These are phyloP conservation scores for Halotydeus destructor DNA, from an alignment of 1,140 invertebrate genomes.

Conservation along the genomic window DNA sequence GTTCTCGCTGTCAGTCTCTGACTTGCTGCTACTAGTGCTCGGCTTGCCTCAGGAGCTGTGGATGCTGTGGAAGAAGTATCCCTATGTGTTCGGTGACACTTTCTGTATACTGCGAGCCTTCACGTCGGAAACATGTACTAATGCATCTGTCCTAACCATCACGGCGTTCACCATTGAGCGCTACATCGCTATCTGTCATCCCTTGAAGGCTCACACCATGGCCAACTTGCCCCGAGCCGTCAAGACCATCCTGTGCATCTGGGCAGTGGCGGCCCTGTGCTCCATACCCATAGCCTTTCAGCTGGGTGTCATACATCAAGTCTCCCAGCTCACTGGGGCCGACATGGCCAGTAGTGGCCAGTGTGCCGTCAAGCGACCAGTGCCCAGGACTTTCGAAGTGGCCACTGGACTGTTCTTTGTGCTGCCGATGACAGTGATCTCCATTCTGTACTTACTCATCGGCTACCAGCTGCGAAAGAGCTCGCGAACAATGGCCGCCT, in stretches of 20 bases:
- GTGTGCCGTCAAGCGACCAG: slow-evolving; percentile 23
- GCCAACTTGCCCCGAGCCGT: slow-evolving; percentile 40
- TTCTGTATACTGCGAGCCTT: slow-evolving; percentile 57
- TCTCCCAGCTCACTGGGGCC: background rate
- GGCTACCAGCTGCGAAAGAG: slow-evolving; percentile 26
- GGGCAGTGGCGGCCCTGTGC: slow-evolving; percentile 32
- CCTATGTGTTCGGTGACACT: slow-evolving; percentile 59
- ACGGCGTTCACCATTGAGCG: slow-evolving; percentile 73
- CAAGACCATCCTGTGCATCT: slow-evolving; percentile 34
- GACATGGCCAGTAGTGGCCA: background rate
- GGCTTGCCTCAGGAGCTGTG: slow-evolving; percentile 26
- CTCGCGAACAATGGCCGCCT: no score
- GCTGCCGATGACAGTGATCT: slow-evolving; percentile 62
- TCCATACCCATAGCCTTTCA: slow-evolving; percentile 37
- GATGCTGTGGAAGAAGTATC: slow-evolving; percentile 60
- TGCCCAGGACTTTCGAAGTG: slow-evolving; percentile 49
- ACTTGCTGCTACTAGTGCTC: slow-evolving; percentile 32
- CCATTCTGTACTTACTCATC: slow-evolving; percentile 44
- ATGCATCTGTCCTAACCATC: slow-evolving; percentile 78
- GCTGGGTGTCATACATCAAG: slow-evolving; percentile 16
- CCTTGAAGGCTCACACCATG: slow-evolving; percentile 64
- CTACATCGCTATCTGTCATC: slow-evolving; percentile 87
- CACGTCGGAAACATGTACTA: slow-evolving; percentile 61
- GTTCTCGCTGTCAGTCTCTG: slow-evolving; percentile 39
- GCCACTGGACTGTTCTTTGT: slow-evolving; percentile 66